These are phyloP conservation scores for Chaetogeoica ovagalla DNA, from an alignment of 2,888 invertebrate species.

Conservation along the genomic window DNA sequence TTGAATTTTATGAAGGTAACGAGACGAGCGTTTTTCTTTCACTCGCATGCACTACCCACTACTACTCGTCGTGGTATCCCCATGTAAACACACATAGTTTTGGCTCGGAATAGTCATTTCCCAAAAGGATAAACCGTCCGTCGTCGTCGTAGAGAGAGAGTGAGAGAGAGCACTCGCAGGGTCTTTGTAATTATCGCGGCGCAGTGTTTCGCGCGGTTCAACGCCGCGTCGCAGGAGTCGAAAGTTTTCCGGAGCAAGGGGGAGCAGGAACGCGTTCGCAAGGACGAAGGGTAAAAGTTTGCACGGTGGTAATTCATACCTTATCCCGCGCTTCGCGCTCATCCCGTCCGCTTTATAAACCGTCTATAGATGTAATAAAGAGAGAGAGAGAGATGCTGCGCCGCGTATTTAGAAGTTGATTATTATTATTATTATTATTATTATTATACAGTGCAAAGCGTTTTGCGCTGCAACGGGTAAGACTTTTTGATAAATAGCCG, in stretches of 20 bases:
- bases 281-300: constrained; percentile 25
- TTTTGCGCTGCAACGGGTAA: neutral
- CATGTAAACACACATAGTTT: constrained; percentile 35
- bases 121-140: constrained; percentile 25
- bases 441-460: constrained; percentile 24
- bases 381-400: too few species aligned
- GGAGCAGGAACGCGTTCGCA: neutral
- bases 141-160: too few species aligned
- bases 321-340: neutral
- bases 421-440: constrained; percentile 25
- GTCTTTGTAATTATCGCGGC: constrained; percentile 45
- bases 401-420: constrained; percentile 44
- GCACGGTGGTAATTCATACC: constrained; percentile 8
- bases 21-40: neutral
- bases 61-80: neutral
- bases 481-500: constrained; percentile 41
- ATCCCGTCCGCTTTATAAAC: constrained; percentile 22
- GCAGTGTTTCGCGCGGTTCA: constrained; percentile 36
- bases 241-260: constrained; percentile 12
- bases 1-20: neutral
- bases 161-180: constrained; percentile 5
- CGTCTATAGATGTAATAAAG: constrained; percentile 18
- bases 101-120: constrained; percentile 34
- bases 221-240: neutral
- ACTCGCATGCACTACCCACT: neutral